Evolutionary conservation across 2,797 vertebrate genomes (phyloP).

Genomic region (Ptychadena robeensis): DNA sequence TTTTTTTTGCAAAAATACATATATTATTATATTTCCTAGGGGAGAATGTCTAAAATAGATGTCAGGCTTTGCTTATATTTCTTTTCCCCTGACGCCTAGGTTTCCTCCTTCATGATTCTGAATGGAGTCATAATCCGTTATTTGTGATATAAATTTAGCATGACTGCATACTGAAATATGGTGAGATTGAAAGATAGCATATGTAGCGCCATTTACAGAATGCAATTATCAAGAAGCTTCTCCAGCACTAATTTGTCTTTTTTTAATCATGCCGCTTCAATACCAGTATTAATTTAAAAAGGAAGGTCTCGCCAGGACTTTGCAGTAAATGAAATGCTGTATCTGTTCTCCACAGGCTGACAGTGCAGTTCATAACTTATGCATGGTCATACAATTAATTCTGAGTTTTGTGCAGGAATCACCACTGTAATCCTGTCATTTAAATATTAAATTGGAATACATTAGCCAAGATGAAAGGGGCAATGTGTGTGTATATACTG

Average conservation of each 20-base stretch:
- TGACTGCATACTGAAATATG: slow-evolving; percentile 9
- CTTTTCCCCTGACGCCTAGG: not conserved
- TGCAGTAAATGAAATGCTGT: slow-evolving; percentile 51
- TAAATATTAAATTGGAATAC: slow-evolving; percentile 47
- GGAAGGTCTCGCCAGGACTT: slow-evolving; percentile 39
- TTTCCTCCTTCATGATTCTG: slow-evolving; percentile 16
- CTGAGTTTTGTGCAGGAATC: slow-evolving; percentile 19
- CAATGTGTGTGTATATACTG: not conserved
- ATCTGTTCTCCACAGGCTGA: slow-evolving; percentile 52
- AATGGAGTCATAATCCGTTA: slow-evolving; percentile 11
- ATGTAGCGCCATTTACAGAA: slow-evolving; percentile 17
- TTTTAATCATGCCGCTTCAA: slow-evolving; percentile 56
- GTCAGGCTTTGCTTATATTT: not conserved
- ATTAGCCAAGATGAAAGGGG: not conserved
- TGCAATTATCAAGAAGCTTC: slow-evolving; percentile 35
- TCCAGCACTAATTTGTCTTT: slow-evolving; percentile 38
- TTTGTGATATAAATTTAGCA: slow-evolving; percentile 31
- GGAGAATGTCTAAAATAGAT: not conserved
- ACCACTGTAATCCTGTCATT: not conserved
- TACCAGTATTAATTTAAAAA: slow-evolving; percentile 49
- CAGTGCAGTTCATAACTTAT: slow-evolving; percentile 45
- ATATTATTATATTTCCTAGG: not conserved
- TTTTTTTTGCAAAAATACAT: not conserved
- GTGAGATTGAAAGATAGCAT: slow-evolving; percentile 31
- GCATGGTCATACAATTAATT: slow-evolving; percentile 52